These are phyloP conservation scores for Danio jaintianensis DNA, from an alignment of 2,797 vertebrate genomes.

Conservation along the genomic window DNA sequence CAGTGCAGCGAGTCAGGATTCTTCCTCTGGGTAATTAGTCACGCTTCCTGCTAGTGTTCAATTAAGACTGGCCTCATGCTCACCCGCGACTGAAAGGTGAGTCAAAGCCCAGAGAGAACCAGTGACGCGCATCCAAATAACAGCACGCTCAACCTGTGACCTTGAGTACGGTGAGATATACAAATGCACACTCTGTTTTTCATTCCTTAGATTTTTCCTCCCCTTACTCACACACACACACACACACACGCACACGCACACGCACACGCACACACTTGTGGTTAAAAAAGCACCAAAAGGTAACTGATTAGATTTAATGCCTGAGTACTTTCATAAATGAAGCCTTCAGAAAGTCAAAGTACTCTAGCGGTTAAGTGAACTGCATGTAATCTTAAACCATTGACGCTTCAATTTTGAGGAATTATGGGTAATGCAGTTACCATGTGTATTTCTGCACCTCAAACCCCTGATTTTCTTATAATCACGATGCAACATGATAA, in stretches of 20 bases:
- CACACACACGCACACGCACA: background rate
- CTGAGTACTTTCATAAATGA: conserved; percentile 28
- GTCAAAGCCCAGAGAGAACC: conserved; percentile 53
- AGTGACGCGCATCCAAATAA: conserved; percentile 23
- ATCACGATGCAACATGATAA: conserved; percentile 30
- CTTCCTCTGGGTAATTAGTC: conserved; percentile 65
- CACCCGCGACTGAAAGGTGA: conserved; percentile 66
- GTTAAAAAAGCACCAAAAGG: conserved; percentile 15
- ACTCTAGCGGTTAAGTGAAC: background rate
- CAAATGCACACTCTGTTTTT: background rate
- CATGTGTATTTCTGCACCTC: conserved; percentile 11
- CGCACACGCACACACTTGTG: background rate
- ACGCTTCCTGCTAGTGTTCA: conserved; percentile 64
- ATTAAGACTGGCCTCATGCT: conserved; percentile 58
- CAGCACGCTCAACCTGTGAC: background rate
- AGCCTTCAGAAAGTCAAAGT: background rate
- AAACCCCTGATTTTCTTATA: background rate
- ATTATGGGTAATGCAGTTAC: conserved; percentile 16
- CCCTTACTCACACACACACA: background rate
- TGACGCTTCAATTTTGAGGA: background rate
- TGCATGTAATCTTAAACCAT: background rate
- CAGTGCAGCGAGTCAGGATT: conserved; percentile 52
- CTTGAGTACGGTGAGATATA: conserved; percentile 4
- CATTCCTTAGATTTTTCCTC: background rate
- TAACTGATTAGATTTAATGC: conserved; percentile 39